A percentile compares a stretch with the other conserved stretches of the same genome.
These are phyloP conservation scores for Myrmecobius fasciatus DNA, from an alignment of 2,113 vertebrate species.

Conservation along the genomic window DNA sequence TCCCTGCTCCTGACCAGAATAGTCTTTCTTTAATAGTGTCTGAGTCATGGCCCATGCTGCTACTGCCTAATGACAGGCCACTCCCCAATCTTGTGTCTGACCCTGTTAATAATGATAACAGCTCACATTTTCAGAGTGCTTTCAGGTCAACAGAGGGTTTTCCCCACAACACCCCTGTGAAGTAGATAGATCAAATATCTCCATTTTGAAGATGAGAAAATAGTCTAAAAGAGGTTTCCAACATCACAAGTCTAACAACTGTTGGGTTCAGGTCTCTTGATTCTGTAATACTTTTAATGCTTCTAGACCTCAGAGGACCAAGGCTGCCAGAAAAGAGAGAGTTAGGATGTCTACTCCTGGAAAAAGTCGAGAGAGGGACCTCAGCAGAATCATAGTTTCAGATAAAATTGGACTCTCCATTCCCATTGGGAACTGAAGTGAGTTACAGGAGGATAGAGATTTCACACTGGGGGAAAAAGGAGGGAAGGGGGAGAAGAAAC, in stretches of 20 bases:
- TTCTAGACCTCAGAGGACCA: constrained; percentile 63
- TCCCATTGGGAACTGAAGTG: not conserved
- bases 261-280: not conserved
- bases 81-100: constrained; percentile 1
- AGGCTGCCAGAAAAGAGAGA: constrained; percentile 28
- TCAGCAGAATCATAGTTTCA: not conserved
- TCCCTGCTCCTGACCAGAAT: constrained; percentile 40
- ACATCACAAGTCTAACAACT: not conserved
- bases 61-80: not conserved
- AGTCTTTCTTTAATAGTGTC: constrained; percentile 56
- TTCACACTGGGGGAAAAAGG: not conserved
- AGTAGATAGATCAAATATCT: not conserved
- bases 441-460: not conserved
- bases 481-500: not conserved
- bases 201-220: not conserved
- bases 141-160: not conserved
- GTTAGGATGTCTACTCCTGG: not conserved
- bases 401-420: not conserved
- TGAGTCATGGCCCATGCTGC: constrained; percentile 72
- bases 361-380: not conserved
- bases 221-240: not conserved
- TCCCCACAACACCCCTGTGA: not conserved
- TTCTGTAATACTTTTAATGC: constrained; percentile 18
- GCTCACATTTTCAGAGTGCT: not conserved
- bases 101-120: not conserved